A percentile compares a stretch with the other conserved stretches of the same genome.
phyloP scores from a whole-genome alignment of 1,140 invertebrate genomes.

The Akabosia matsudoensis region DNA sequence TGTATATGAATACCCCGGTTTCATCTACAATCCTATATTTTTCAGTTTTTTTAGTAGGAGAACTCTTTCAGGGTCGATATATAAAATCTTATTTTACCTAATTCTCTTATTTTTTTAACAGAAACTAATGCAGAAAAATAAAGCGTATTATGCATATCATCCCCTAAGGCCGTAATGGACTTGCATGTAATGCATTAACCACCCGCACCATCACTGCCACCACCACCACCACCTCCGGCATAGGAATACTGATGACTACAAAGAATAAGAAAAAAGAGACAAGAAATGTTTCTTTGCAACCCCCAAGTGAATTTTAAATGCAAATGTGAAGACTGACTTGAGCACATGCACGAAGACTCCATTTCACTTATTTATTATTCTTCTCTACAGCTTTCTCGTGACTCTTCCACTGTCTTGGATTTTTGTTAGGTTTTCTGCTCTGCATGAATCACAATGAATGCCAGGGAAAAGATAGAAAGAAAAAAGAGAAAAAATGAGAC shows the following conservation, averaged over 20 bases:
- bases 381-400: neutral
- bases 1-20: too few relatives aligned
- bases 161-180: constrained; percentile 6
- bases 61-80: neutral
- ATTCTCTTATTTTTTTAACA: neutral
- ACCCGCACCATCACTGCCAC: neutral
- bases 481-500: constrained; percentile 19
- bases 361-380: constrained; percentile 22
- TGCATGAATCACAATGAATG: constrained; percentile 39
- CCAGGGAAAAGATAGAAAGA: neutral
- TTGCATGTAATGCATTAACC: constrained; percentile 14
- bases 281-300: neutral
- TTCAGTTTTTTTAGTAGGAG: too few relatives aligned
- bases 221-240: neutral
- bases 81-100: neutral
- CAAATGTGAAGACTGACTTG: constrained; percentile 28
- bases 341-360: neutral
- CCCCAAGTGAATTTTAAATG: constrained; percentile 33
- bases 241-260: neutral
- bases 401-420: neutral
- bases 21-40: too few relatives aligned
- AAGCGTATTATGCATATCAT: neutral
- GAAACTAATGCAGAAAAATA: neutral
- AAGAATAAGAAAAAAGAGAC: neutral
- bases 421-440: constrained; percentile 4